Conservation (phyloP, 2,113 vertebrate genomes). For the Charina bottae region DNA sequence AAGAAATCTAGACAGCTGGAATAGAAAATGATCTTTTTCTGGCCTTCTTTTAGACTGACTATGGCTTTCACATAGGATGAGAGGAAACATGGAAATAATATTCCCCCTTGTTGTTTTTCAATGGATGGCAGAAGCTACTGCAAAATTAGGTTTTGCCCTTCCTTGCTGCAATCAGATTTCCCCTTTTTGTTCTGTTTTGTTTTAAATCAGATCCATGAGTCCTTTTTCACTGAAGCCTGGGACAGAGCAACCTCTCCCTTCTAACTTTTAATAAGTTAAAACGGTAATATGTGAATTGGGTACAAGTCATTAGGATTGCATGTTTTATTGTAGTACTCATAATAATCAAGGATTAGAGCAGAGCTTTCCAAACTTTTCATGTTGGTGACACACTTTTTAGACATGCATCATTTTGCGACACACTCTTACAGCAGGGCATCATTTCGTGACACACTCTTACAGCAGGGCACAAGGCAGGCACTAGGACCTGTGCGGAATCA, state of each 20-base stretch:
- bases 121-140: background rate
- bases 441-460: too few relatives aligned
- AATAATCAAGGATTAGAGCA: background rate
- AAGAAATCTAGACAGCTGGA: constrained; percentile 14
- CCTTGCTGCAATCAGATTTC: background rate
- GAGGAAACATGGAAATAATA: background rate
- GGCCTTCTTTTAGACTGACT: background rate
- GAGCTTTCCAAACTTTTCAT: too few relatives aligned
- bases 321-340: background rate
- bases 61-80: background rate
- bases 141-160: background rate
- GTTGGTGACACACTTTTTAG: too few relatives aligned
- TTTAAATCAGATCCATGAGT: background rate
- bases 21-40: background rate
- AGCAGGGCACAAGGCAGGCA: too few relatives aligned
- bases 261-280: background rate
- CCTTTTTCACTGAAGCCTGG: background rate
- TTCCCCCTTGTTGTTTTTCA: background rate
- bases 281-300: background rate
- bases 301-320: background rate
- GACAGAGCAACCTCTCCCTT: background rate
- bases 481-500: too few relatives aligned
- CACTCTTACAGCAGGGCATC: too few relatives aligned
- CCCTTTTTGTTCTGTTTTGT: background rate
- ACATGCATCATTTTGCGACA: too few relatives aligned